Conservation (phyloP, 1,140 invertebrate species). For the Idris sp. region DNA sequence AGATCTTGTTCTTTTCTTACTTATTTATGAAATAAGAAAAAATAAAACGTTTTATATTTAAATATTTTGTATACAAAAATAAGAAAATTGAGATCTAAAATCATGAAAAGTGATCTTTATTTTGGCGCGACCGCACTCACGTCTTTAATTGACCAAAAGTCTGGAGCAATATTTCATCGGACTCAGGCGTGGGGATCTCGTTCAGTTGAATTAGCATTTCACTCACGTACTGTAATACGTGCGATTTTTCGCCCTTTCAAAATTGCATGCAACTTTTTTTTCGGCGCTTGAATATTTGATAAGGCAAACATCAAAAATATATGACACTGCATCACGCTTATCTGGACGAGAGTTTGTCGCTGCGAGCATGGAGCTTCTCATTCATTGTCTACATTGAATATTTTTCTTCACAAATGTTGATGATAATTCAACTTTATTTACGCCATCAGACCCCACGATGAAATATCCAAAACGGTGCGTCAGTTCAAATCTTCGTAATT, state of each 20-base stretch:
- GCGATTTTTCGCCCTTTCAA: conserved; percentile 49
- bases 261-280: conserved; percentile 60
- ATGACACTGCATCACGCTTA: conserved; percentile 53
- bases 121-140: conserved; percentile 17
- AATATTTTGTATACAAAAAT: no score
- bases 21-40: no score
- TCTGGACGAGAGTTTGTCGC: conserved; percentile 37
- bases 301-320: conserved; percentile 57
- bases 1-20: no score
- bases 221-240: conserved; percentile 53
- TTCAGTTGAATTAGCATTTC: conserved; percentile 47
- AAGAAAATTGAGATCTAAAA: neutral
- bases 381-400: conserved; percentile 59
- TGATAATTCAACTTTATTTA: conserved; percentile 59
- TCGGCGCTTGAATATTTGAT: conserved; percentile 55
- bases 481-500: neutral
- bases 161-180: conserved; percentile 43
- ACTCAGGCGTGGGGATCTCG: conserved; percentile 11
- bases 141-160: conserved; percentile 56
- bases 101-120: conserved; percentile 30
- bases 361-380: conserved; percentile 49
- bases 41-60: no score
- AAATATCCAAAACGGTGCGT: neutral
- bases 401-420: conserved; percentile 47
- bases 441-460: conserved; percentile 29